Conservation (phyloP, 2,113 vertebrate species). For the Thunnus maccoyii region DNA sequence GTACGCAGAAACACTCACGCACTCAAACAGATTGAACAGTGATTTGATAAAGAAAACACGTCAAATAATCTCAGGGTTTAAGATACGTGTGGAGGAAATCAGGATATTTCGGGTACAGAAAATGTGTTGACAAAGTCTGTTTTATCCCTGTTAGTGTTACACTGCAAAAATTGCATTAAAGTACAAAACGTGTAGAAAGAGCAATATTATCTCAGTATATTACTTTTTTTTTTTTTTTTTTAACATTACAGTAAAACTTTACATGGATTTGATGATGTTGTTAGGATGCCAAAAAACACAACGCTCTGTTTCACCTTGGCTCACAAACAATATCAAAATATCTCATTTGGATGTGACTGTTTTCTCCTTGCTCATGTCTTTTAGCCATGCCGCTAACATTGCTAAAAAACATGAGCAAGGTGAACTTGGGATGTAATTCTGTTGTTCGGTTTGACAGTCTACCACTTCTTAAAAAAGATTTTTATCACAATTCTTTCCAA, state of each 20-base stretch:
- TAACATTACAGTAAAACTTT: background rate
- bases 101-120: background rate
- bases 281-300: background rate
- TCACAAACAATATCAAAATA: background rate
- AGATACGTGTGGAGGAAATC: background rate
- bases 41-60: background rate
- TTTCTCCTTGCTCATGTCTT: too few species aligned
- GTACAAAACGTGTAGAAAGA: background rate
- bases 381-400: too few species aligned
- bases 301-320: background rate
- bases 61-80: conserved; percentile 51
- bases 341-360: background rate
- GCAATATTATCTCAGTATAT: background rate
- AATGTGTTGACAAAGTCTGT: conserved; percentile 7
- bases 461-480: too few species aligned
- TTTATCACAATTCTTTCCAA: too few species aligned
- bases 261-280: background rate
- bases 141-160: conserved; percentile 1
- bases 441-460: too few species aligned
- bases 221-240: background rate
- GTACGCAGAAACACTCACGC: conserved; percentile 14
- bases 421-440: too few species aligned
- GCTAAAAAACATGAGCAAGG: too few species aligned
- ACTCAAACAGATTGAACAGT: conserved; percentile 12
- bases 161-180: background rate